These are phyloP conservation scores for Kryptolebias ocellatus DNA, from an alignment of 2,797 vertebrate species.

Conservation along the genomic window DNA sequence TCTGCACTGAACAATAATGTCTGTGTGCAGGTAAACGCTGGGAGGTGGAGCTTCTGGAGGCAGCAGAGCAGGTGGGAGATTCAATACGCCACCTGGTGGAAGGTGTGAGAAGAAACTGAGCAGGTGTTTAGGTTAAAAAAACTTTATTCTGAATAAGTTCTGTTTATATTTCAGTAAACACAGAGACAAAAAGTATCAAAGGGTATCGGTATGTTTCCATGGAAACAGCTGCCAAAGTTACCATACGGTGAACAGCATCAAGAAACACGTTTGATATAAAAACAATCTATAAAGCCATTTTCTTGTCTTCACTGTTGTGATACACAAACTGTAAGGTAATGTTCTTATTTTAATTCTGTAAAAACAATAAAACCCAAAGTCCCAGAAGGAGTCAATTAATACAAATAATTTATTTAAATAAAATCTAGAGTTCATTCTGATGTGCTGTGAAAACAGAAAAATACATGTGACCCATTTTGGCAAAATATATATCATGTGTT, in stretches of 20 bases:
- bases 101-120: conserved; percentile 31
- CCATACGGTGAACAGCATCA: background rate
- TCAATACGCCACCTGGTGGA: conserved; percentile 62
- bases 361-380: too few relatives aligned
- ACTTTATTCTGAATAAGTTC: conserved; percentile 39
- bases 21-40: conserved; percentile 25
- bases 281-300: background rate
- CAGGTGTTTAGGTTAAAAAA: conserved; percentile 28
- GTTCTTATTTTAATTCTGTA: too few relatives aligned
- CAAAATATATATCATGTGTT: too few relatives aligned
- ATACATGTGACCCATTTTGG: too few relatives aligned
- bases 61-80: conserved; percentile 66
- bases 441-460: too few relatives aligned
- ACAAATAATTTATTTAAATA: too few relatives aligned
- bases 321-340: background rate
- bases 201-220: conserved; percentile 1
- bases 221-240: conserved; percentile 6
- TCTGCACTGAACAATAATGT: background rate
- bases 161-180: conserved; percentile 40
- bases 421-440: too few relatives aligned
- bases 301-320: background rate
- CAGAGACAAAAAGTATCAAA: conserved; percentile 12
- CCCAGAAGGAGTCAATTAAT: too few relatives aligned
- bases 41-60: conserved; percentile 57
- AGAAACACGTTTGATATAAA: background rate